A percentile compares a stretch with the other conserved stretches of the same genome.
Conservation (phyloP, 2,797 vertebrate species). For the Sitta carolinensis region DNA sequence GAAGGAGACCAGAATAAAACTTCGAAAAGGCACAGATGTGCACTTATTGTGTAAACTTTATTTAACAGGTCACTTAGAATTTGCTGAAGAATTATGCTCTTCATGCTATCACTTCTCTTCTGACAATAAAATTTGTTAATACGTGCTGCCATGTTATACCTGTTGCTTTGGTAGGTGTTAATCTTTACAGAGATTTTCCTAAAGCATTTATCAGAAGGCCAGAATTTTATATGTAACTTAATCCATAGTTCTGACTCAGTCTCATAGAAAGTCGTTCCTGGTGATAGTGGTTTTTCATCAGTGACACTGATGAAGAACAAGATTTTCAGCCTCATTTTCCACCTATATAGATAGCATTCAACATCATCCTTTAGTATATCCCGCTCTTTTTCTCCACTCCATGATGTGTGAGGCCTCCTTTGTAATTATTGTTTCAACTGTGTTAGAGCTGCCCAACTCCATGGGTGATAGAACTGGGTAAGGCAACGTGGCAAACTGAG, state of each 20-base stretch:
- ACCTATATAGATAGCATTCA: background rate
- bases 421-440: background rate
- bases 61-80: background rate
- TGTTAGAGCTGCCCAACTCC: background rate
- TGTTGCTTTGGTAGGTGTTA: background rate
- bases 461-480: background rate
- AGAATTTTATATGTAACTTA: background rate
- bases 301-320: background rate
- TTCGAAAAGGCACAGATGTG: background rate
- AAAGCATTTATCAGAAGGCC: background rate
- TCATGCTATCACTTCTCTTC: background rate
- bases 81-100: background rate
- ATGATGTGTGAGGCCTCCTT: background rate
- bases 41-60: background rate
- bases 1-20: background rate
- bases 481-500: background rate
- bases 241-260: background rate
- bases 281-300: background rate
- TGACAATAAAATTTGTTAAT: background rate
- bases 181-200: background rate
- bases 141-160: background rate
- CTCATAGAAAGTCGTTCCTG: background rate
- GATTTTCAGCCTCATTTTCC: background rate
- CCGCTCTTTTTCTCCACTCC: background rate
- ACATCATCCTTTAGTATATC: background rate